Conservation (phyloP, 2,113 vertebrate species). For the Phyllostomus discolor region DNA sequence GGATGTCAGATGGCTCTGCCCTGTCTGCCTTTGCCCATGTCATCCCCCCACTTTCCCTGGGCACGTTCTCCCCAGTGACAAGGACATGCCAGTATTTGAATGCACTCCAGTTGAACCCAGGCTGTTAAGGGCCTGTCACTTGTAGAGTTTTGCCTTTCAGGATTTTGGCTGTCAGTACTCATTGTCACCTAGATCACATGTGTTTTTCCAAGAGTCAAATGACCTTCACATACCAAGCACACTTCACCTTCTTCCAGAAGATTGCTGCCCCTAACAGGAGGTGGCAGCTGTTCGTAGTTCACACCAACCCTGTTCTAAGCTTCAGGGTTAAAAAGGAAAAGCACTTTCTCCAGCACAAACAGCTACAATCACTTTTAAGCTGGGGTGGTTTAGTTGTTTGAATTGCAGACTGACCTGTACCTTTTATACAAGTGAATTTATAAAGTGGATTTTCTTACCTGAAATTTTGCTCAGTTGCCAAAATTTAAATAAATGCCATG, state of each 20-base stretch:
- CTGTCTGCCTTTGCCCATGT: not conserved
- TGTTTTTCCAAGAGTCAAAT: not conserved
- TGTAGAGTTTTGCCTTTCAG: conserved; percentile 12
- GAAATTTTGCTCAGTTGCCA: not conserved
- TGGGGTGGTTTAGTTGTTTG: not conserved
- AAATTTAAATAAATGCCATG: not conserved
- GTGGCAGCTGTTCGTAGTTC: not conserved
- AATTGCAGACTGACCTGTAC: not conserved
- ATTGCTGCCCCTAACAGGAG: not conserved
- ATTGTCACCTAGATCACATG: conserved; percentile 24
- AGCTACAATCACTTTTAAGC: not conserved
- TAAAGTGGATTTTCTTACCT: not conserved
- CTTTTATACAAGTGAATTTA: not conserved
- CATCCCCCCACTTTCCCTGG: fast-evolving
- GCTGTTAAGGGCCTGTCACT: conserved; percentile 37
- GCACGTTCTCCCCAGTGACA: not conserved
- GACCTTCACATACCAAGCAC: conserved; percentile 19
- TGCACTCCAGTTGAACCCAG: conserved; percentile 40
- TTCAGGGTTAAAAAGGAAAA: conserved; percentile 3
- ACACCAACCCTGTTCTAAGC: not conserved
- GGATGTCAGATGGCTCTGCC: not conserved
- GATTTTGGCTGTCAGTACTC: not conserved
- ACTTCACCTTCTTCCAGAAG: not conserved
- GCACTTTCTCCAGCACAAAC: not conserved
- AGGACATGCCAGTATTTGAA: not conserved